Base-by-base conservation (phyloP, 2,797 vertebrate species). In the Liparis tanakae region DNA sequence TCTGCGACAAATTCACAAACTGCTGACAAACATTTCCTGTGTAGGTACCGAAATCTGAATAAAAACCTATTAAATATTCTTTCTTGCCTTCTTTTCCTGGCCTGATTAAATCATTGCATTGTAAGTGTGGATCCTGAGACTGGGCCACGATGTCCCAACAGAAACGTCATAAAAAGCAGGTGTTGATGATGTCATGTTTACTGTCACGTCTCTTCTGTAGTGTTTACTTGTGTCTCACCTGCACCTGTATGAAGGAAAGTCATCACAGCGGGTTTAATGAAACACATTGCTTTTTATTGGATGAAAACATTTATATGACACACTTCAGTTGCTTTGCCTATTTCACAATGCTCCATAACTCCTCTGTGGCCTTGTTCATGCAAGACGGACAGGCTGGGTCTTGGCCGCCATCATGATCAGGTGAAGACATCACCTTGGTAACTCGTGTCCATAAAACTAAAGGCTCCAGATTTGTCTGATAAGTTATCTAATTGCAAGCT, bases 231-330 rank as follows among this genome's bases (percentile, higher is more conserved):
- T 7, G 7, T 57, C 5, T 33, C 25, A 17, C 20, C 17, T n/a
- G 54, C 6, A n/a, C 20, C 17, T 15, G 54, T 6, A n/a, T 22
- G 15, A 76, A 75, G 12, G 22, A 48, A 12, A 39, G 41, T 13
- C 12, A 10, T 54, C 41, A 34, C 60, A 4, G 10, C 3, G 0
- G 0, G 37, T 55, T 71, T 82, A 74, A 71, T 90, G 85, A 89
- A 88, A 89, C 86, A 84, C 74, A n/a, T 80, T 84, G 91, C 87
- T 85, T 30, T 91, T 92, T 92, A 92, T 93, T 93, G 83, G 70
- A 91, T 91, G 92, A 92, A 89, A 92, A 93, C 90, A 93, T 90
- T 91, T 87, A 94, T 87, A 93, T 79, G 89, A 86, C 86, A 90
- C 67, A 84, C 69, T 55, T 68, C 64, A 79, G 81, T 67, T 53